Evolutionary conservation across 2,797 vertebrate species (phyloP), one percentile per base, ranked within the genome.

Genomic region (Acanthurus leucopareius): DNA sequence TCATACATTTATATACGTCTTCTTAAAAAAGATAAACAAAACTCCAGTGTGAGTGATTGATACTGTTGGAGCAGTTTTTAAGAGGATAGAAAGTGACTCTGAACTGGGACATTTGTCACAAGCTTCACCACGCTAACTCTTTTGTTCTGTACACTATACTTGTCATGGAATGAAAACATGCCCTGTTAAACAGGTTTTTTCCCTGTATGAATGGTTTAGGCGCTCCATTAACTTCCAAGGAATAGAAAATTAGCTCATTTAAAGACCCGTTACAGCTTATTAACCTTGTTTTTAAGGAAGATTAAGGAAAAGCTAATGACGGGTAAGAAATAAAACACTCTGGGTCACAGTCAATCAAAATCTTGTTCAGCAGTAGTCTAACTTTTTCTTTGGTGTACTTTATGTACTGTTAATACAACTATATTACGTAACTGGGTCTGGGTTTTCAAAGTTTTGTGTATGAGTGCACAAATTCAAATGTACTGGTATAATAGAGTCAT

Each of bases 71-170:
- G 25, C 38, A 25, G 59, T 52, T 35, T 35, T 35, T 40, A 28
- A 11, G 57, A 19, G 17, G 2, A 6, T 16, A 56, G 42, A 67
- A 56, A 69, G 28, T 6, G 2, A 35, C 8, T 25, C 6, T 4
- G 35, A 60, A 19, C 13, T 17, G 52, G 14, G 22, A 73, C 74
- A 42, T 69, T 58, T 69, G 74, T 71, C 65, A 48, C 48, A 17
- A 56, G 25, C 19, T 13, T 66, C 9, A 22, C 19, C 51, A 48
- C n/a, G 16, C 2, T 22, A 1, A 69, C 59, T 61, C 5, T 56
- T 73, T 58, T 56, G 10, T 13, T 73, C 19, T 40, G 22, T 25
- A n/a, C 3, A 16, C 49, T 10, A 1, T 14, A 8, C 20, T 8
- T 83, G 5, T 68, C 22, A 15, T n/a, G 9, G 19, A 60, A 53